Percentiles rank a stretch among this genome's conserved stretches.
Evolutionary conservation across 1,140 invertebrate genomes (phyloP).

Genomic region (Steinernema feltiae): DNA sequence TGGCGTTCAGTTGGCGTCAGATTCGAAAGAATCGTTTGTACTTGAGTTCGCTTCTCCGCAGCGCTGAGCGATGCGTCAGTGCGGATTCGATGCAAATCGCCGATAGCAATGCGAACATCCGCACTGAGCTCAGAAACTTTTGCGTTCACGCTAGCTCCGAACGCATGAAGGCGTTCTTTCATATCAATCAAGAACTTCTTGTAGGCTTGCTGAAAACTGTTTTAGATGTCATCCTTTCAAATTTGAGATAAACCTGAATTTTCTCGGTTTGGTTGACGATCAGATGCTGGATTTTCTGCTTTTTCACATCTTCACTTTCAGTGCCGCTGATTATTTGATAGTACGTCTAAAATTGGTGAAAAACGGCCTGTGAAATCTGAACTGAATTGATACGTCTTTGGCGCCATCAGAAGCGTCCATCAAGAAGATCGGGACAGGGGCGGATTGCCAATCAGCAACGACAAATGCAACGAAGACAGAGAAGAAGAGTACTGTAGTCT

Average conservation of each 20-base stretch:
- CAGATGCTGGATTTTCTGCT: not conserved
- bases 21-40: no score
- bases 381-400: not conserved
- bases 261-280: not conserved
- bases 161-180: not conserved
- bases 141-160: not conserved
- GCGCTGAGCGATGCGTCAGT: no score
- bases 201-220: not conserved
- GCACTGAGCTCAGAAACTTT: not conserved
- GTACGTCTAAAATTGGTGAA: not conserved
- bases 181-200: not conserved
- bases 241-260: not conserved
- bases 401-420: not conserved
- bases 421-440: not conserved
- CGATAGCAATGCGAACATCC: not conserved
- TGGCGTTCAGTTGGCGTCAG: no score
- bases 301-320: not conserved
- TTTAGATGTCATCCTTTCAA: not conserved
- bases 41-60: no score
- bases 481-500: constrained; percentile 4
- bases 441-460: not conserved
- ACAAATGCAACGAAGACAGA: not conserved
- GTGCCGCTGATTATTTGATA: not conserved
- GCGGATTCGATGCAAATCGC: not conserved
- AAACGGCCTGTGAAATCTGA: not conserved